Evolutionary conservation across 1,140 invertebrate genomes (phyloP).

Genomic region (Drosophila quadrilineata): DNA sequence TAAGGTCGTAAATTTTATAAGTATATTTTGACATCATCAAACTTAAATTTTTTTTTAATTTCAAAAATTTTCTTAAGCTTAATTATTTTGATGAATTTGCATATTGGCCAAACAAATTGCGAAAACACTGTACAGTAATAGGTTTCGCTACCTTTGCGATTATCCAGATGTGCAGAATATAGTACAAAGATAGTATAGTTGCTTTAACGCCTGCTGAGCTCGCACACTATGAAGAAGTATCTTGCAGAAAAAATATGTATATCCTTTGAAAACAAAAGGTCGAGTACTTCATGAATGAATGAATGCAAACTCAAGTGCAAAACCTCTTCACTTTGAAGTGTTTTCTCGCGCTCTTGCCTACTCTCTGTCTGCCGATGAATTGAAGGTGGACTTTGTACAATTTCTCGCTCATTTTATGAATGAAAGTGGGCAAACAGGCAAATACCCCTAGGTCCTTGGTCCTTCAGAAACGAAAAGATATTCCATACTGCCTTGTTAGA

Average conservation of each 20-base stretch:
- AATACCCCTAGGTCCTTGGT: background rate
- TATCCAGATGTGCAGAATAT: slow-evolving; percentile 45
- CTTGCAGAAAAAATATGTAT: slow-evolving; percentile 22
- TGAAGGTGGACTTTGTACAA: background rate
- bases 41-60: too few relatives aligned
- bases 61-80: too few relatives aligned
- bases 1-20: too few relatives aligned
- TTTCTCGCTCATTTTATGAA: slow-evolving; percentile 52
- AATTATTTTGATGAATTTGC: too few relatives aligned
- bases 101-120: too few relatives aligned
- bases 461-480: slow-evolving; percentile 54
- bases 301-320: slow-evolving; percentile 61
- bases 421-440: slow-evolving; percentile 32
- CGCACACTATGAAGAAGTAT: slow-evolving; percentile 23
- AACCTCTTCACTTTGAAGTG: slow-evolving; percentile 77
- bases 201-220: slow-evolving; percentile 33
- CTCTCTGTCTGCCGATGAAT: background rate
- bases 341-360: slow-evolving; percentile 25
- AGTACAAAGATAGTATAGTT: too few relatives aligned
- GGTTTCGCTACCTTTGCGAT: too few relatives aligned
- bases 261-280: slow-evolving; percentile 28
- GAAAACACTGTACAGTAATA: too few relatives aligned
- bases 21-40: too few relatives aligned
- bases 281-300: slow-evolving; percentile 75
- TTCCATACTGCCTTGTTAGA: slow-evolving; percentile 65